These are phyloP conservation scores for Odontocolon sp. DNA, from an alignment of 2,888 invertebrate genomes.

Conservation along the genomic window DNA sequence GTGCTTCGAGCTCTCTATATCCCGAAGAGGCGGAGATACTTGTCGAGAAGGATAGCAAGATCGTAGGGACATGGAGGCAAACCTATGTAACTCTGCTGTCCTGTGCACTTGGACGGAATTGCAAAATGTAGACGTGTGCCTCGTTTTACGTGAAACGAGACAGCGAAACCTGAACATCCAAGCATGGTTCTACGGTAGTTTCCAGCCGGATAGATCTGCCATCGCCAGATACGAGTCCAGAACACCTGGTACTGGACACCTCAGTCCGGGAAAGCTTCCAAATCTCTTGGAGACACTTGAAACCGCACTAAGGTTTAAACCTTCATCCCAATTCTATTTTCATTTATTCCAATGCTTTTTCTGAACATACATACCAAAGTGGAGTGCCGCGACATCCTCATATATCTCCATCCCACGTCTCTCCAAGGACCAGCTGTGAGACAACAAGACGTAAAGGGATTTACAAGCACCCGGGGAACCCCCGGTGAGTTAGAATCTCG, in stretches of 20 bases:
- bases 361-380: constrained; percentile 57
- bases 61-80: constrained; percentile 29
- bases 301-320: constrained; percentile 14
- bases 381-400: constrained; percentile 45
- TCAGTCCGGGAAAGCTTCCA: background rate
- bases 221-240: background rate
- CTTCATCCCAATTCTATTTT: constrained; percentile 37
- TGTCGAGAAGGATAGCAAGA: constrained; percentile 46
- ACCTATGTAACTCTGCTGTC: background rate
- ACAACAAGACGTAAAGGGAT: constrained; percentile 68
- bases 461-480: constrained; percentile 62
- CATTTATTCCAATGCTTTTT: constrained; percentile 35
- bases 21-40: constrained; percentile 58
- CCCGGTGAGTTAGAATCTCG: constrained; percentile 49
- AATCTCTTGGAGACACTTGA: constrained; percentile 22
- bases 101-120: background rate
- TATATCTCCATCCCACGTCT: too few relatives aligned
- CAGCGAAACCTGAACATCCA: constrained; percentile 17
- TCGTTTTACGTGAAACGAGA: constrained; percentile 11
- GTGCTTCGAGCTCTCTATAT: constrained; percentile 43
- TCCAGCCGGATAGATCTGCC: constrained; percentile 11
- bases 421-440: constrained; percentile 54
- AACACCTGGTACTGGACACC: constrained; percentile 30
- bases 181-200: constrained; percentile 1
- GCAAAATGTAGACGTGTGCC: constrained; percentile 1